phyloP scores from a whole-genome alignment of 2,888 invertebrate species.

The Metellina segmentata region DNA sequence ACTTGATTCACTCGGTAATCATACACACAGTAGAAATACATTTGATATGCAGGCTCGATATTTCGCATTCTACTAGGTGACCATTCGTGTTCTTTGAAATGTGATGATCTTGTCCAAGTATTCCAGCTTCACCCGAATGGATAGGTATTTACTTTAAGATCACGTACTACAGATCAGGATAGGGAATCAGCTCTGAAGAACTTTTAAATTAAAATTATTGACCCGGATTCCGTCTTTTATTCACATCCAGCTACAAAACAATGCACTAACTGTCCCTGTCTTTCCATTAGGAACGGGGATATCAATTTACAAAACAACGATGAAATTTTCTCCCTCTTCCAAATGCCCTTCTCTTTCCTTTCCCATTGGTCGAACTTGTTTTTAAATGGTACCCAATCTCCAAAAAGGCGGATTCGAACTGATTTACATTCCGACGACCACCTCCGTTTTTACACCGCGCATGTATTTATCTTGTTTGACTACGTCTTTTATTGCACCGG shows the following conservation, averaged over 20 bases:
- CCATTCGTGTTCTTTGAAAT: not conserved
- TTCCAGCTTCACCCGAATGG: not conserved
- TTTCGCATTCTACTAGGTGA: not conserved
- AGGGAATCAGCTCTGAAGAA: not conserved
- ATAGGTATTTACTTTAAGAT: not conserved
- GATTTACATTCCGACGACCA: slow-evolving; percentile 18
- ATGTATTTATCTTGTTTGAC: slow-evolving; percentile 34
- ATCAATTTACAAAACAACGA: slow-evolving; percentile 26
- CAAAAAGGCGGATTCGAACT: not conserved
- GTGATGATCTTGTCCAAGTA: not conserved
- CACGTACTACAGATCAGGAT: not conserved
- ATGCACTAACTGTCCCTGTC: slow-evolving; percentile 24
- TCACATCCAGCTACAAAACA: slow-evolving; percentile 6
- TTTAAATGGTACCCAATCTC: slow-evolving; percentile 38
- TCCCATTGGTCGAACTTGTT: not conserved
- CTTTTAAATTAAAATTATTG: slow-evolving; percentile 45
- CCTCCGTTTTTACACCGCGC: slow-evolving; percentile 5
- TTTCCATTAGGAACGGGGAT: slow-evolving; percentile 13
- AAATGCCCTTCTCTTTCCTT: not conserved
- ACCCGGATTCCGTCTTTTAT: not conserved
- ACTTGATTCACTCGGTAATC: not conserved
- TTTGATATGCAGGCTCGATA: not conserved
- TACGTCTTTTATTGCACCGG: slow-evolving; percentile 1
- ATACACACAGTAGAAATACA: not conserved
- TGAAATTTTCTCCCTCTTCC: not conserved